Evolutionary conservation across 2,113 vertebrate genomes (phyloP), one percentile per base, ranked within the genome.

Genomic region (Otolemur garnettii): DNA sequence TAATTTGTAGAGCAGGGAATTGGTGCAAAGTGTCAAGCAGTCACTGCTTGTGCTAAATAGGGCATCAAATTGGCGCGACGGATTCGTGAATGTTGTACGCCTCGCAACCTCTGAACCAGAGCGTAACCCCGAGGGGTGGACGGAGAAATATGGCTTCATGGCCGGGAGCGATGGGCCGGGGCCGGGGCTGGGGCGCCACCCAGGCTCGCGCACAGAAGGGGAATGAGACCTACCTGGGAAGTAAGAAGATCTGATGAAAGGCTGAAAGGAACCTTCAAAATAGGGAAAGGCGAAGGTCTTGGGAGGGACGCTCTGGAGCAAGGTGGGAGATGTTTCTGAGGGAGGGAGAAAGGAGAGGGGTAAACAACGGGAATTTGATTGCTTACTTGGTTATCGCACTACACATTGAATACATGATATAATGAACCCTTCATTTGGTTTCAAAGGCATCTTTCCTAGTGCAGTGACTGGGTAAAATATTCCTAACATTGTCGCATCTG

Each of bases 281-380:
- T 99, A 99, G 1, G 99, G 99, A n/a, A 99, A 98, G 62, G 99
- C 98, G 96, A 99, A 99, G 24, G 99, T 98, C 98, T 99, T 99
- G 57, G 99, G 98, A 95, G 99, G 99, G 66, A 99, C 87, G 59
- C 95, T 98, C 93, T 99, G 99, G 15, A 99, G 98, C 96, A 99
- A 21, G 2, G 99, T 98, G 0, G 98, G 98, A 10, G 98, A 98
- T 0, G 99, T 97, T 97, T 98, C 99, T 99, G 96, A 93, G n/a
- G 5, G 17, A 28, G 24, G 1, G n/a, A 77, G 28, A 66, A 35
- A 72, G 71, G 30, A 66, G 59, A n/a, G 42, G 59, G 42, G 38
- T 53, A 83, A 38, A 35, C 24, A 74, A 85, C 11, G 50, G 53
- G 35, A 45, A 68, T 90, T 79, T 53, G 69, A 42, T 97, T 79